phyloP scores from a whole-genome alignment of 2,113 vertebrate species.

The Pycnonotus jocosus region DNA sequence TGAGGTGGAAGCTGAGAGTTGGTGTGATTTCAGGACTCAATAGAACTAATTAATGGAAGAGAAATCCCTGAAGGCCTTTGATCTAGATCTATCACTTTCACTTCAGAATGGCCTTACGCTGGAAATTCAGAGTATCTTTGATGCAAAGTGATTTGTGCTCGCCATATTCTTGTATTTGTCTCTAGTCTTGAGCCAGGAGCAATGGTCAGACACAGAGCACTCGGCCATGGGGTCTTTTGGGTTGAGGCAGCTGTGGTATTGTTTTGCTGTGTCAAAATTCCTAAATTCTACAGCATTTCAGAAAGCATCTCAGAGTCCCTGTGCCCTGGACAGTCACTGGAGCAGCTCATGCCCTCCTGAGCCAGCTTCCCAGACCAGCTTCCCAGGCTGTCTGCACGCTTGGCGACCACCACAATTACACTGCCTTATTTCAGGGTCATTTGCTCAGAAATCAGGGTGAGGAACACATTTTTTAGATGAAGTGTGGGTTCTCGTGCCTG shows the following conservation, averaged over 20 bases:
- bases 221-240: accelerated
- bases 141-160: background rate
- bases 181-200: background rate
- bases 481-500: accelerated
- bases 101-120: background rate
- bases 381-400: accelerated
- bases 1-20: background rate
- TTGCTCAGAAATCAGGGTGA: background rate
- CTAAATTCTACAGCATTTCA: background rate
- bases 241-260: background rate
- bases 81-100: background rate
- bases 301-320: background rate
- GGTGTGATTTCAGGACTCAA: background rate
- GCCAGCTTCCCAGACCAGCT: too few relatives aligned
- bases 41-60: background rate
- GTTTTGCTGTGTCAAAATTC: background rate
- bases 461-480: background rate
- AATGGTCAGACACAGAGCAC: accelerated
- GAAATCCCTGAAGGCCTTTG: background rate
- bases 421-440: background rate
- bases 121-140: background rate
- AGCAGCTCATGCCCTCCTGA: background rate
- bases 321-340: background rate
- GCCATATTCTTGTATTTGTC: background rate
- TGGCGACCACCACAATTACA: accelerated